Conservation (phyloP, 2,113 vertebrate genomes). For the Notechis scutatus region DNA sequence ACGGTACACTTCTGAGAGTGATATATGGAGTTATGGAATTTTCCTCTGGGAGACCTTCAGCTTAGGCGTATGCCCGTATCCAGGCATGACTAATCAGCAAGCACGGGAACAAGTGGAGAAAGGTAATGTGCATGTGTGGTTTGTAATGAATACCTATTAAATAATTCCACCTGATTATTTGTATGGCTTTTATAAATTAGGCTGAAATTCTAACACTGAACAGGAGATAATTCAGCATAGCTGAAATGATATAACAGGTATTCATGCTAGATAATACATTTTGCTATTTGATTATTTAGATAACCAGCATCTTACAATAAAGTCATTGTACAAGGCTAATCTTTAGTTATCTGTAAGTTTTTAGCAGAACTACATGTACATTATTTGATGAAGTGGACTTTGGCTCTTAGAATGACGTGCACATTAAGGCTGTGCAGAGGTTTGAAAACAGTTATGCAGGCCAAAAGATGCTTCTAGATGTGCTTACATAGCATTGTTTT, state of each 20-base stretch:
- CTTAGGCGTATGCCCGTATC: conserved; percentile 92
- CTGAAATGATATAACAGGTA: not conserved
- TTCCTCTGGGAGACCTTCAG: conserved; percentile 98
- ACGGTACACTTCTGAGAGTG: conserved; percentile 96
- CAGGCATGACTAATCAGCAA: conserved; percentile 98
- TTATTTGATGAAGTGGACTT: not conserved
- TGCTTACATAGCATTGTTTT: not conserved
- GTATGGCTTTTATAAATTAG: not conserved
- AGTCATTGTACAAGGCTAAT: not conserved
- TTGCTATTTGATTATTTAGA: not conserved
- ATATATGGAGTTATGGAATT: conserved; percentile 96
- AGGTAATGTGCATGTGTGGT: conserved; percentile 68
- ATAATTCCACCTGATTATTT: not conserved
- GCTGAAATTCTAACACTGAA: not conserved
- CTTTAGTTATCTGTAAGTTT: not conserved
- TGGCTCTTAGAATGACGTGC: not conserved
- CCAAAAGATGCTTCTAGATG: not conserved
- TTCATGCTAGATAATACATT: not conserved
- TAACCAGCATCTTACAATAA: not conserved
- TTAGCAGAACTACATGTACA: not conserved
- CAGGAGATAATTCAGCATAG: not conserved
- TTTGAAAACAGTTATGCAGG: not conserved
- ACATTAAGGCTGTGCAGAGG: not conserved
- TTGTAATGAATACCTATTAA: not conserved
- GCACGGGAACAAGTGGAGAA: conserved; percentile 96